Percentiles rank a stretch among this genome's conserved stretches.
phyloP scores from a whole-genome alignment of 2,888 invertebrate genomes.

The Pheosia gnoma region DNA sequence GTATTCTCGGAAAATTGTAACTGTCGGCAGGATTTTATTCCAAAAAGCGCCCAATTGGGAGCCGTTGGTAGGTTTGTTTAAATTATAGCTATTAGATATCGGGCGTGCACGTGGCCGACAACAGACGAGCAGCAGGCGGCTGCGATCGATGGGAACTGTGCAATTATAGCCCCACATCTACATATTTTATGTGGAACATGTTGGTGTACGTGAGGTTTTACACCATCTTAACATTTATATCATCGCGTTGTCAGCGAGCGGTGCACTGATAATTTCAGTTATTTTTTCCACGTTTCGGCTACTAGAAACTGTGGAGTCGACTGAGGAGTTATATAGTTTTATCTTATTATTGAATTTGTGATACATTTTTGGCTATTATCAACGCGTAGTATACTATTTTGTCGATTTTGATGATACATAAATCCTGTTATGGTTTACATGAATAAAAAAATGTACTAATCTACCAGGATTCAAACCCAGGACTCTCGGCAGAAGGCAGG shows the following conservation, averaged over 20 bases:
- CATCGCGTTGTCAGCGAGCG: slow-evolving; percentile 48
- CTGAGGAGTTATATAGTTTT: neutral
- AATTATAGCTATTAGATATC: slow-evolving; percentile 66
- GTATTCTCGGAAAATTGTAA: slow-evolving; percentile 44
- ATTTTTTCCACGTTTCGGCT: slow-evolving; percentile 32
- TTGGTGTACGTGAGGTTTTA: slow-evolving; percentile 34
- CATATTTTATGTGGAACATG: slow-evolving; percentile 49
- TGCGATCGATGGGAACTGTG: slow-evolving; percentile 57
- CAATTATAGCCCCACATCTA: slow-evolving; percentile 57
- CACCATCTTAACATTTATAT: slow-evolving; percentile 50
- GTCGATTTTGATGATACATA: too few relatives aligned
- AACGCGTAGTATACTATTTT: too few relatives aligned
- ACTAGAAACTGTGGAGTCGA: slow-evolving; percentile 19
- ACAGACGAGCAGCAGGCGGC: slow-evolving; percentile 70
- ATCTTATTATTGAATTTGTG: too few relatives aligned
- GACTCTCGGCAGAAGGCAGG: too few relatives aligned
- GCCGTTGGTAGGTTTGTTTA: slow-evolving; percentile 68
- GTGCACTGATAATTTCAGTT: slow-evolving; percentile 24
- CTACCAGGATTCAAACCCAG: too few relatives aligned
- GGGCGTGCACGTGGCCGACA: slow-evolving; percentile 68
- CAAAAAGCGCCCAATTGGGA: slow-evolving; percentile 65
- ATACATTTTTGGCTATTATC: too few relatives aligned
- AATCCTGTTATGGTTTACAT: too few relatives aligned
- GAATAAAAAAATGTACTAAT: too few relatives aligned
- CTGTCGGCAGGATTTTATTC: slow-evolving; percentile 64